These are phyloP conservation scores for Apteryx owenii DNA, from an alignment of 2,113 vertebrate species.

Conservation along the genomic window DNA sequence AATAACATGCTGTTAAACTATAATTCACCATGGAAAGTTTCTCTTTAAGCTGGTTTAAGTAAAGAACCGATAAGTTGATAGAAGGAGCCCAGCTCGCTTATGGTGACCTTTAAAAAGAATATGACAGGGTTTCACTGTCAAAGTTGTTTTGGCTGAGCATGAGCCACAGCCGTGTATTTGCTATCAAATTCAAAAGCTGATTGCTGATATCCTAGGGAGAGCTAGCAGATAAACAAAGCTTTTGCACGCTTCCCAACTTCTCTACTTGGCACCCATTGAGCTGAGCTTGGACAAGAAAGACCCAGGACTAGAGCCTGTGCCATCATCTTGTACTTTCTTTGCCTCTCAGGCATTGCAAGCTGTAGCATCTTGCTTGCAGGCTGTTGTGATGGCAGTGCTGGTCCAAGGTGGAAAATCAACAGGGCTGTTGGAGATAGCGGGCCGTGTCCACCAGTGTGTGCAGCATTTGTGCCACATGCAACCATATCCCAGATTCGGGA, in stretches of 20 bases:
- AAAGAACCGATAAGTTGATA: constrained; percentile 25
- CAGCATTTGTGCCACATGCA: not conserved
- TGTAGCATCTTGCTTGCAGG: not conserved
- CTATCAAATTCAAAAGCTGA: not conserved
- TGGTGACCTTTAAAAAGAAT: constrained; percentile 55
- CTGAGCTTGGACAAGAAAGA: not conserved
- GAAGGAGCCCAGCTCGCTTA: not conserved
- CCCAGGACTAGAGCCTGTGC: not conserved
- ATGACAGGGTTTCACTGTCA: constrained; percentile 12
- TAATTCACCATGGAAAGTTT: constrained; percentile 48
- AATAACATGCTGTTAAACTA: constrained; percentile 8
- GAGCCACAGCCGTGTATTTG: not conserved
- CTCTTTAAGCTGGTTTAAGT: constrained; percentile 29
- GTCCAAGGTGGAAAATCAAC: not conserved
- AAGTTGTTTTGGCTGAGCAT: not conserved
- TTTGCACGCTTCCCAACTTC: not conserved
- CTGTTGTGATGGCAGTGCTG: not conserved
- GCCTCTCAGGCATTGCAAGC: not conserved
- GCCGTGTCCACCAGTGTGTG: not conserved
- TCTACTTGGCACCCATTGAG: not conserved
- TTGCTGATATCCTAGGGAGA: not conserved
- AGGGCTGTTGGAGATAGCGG: not conserved
- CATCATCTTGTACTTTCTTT: not conserved
- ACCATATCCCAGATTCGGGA: not conserved
- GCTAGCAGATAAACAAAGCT: not conserved